Percentiles rank a stretch among this genome's conserved stretches.
phyloP scores from a whole-genome alignment of 2,113 vertebrate species.

The Saguinus imperator region DNA sequence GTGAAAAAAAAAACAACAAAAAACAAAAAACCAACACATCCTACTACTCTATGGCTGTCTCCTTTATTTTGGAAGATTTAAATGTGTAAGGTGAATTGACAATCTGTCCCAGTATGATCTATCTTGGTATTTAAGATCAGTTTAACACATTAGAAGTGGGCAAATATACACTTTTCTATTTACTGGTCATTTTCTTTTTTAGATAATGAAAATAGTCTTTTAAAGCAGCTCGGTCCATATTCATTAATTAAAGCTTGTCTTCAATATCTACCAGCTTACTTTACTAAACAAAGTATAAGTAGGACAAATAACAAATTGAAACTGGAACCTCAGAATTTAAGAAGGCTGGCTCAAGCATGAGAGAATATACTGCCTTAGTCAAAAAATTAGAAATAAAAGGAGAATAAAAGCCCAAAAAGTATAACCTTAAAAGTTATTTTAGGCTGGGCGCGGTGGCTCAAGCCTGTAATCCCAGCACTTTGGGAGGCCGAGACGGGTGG shows the following conservation, averaged over 20 bases:
- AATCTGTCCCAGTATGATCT: background rate
- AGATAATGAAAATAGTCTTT: background rate
- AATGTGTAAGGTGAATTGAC: background rate
- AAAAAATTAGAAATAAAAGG: slow-evolving; percentile 11
- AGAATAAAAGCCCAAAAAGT: background rate
- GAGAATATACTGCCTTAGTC: background rate
- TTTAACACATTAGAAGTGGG: background rate
- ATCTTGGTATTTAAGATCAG: background rate
- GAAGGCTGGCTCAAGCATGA: background rate
- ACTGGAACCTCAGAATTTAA: background rate
- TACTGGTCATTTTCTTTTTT: background rate
- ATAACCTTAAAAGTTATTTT: background rate
- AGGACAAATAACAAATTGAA: background rate
- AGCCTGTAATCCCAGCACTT: too few species aligned
- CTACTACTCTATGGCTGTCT: background rate
- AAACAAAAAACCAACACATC: too few species aligned
- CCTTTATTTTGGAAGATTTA: background rate
- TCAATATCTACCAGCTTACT: background rate
- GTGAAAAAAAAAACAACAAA: background rate
- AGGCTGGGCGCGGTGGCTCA: background rate
- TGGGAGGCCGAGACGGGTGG: too few species aligned
- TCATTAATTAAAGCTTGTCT: slow-evolving; percentile 5
- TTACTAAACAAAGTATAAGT: background rate
- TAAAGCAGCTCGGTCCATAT: background rate
- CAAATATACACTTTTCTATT: background rate